Conservation (phyloP, 92 coral and sea anemone genomes). For the Epizoanthus scotinus region DNA sequence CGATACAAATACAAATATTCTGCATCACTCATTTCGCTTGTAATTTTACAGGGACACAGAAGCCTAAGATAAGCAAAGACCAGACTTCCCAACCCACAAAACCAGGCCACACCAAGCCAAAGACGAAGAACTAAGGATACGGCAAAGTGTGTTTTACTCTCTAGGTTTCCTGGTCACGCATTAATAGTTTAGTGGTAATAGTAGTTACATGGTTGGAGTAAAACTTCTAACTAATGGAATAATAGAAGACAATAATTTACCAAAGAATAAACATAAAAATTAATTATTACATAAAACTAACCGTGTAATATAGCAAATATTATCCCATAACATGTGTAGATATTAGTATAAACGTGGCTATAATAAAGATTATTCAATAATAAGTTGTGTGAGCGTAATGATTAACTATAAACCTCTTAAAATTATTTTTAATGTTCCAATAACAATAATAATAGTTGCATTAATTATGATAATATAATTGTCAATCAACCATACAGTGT, state of each 20-base stretch:
- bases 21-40: too few relatives aligned
- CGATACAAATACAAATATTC: too few relatives aligned
- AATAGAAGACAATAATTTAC: not conserved
- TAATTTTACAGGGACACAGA: constrained; percentile 13
- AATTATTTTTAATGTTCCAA: not conserved
- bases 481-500: too few relatives aligned
- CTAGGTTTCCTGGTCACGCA: not conserved
- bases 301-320: too few relatives aligned
- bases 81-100: constrained; percentile 5
- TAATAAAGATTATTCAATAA: constrained; percentile 28
- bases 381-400: not conserved
- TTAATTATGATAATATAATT: too few relatives aligned
- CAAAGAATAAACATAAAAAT: not conserved
- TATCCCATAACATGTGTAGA: constrained; percentile 12
- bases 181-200: not conserved
- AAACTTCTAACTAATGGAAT: not conserved
- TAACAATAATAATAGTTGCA: not conserved
- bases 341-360: not conserved
- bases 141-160: not conserved
- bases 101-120: not conserved
- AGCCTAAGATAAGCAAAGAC: not conserved
- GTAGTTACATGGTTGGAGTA: not conserved
- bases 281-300: not conserved
- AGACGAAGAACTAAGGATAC: not conserved
- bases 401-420: not conserved